phyloP scores from a whole-genome alignment of 2,888 invertebrate species.

The Amiota mariae region DNA sequence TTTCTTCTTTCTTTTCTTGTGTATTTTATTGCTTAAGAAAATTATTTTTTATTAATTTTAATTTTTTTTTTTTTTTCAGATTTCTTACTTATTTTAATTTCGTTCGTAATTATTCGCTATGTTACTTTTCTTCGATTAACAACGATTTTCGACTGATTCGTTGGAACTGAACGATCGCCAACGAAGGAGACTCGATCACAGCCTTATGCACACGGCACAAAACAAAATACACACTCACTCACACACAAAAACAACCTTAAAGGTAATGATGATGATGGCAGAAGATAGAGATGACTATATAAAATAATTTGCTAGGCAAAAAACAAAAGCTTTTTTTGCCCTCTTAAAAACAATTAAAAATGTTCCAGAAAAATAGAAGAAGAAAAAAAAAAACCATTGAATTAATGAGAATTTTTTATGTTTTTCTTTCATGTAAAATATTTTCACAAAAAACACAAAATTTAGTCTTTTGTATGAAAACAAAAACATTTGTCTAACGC shows the following conservation, averaged over 20 bases:
- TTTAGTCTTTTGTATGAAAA: too few relatives aligned
- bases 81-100: conserved; percentile 58
- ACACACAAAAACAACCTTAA: conserved; percentile 42
- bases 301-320: neutral
- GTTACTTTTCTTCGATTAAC: conserved; percentile 66
- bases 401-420: neutral
- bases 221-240: conserved; percentile 34
- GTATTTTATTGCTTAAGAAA: conserved; percentile 23
- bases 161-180: conserved; percentile 53
- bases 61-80: conserved; percentile 13
- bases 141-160: conserved; percentile 67
- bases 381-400: neutral
- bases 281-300: conserved; percentile 60
- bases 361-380: neutral
- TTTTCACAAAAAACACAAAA: too few relatives aligned
- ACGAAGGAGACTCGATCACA: conserved; percentile 29
- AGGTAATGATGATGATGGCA: conserved; percentile 25
- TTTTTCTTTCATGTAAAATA: neutral
- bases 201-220: conserved; percentile 59
- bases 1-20: conserved; percentile 33
- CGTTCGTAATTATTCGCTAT: conserved; percentile 64
- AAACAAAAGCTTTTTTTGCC: neutral
- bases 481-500: too few relatives aligned
- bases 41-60: conserved; percentile 21
- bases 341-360: conserved; percentile 1